Evolutionary conservation across 2,113 vertebrate genomes (phyloP), one percentile per base, ranked within the genome.

Genomic region (Takifugu flavidus): DNA sequence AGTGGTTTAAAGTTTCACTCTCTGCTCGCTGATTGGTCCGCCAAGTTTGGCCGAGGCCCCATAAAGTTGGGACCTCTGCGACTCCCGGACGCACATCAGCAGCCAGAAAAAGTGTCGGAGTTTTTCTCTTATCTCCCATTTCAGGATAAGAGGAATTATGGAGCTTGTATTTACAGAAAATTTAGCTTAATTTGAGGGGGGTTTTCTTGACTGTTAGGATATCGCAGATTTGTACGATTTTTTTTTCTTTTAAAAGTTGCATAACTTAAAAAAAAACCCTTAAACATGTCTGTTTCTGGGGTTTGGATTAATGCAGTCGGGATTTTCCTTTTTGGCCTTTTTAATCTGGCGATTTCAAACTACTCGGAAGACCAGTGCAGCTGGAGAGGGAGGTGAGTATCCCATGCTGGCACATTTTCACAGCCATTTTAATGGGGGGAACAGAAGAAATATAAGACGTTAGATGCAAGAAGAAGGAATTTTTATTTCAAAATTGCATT

Each of bases 311-410:
- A 84, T 69, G 74, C 78, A 2, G 53, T 90, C 6, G 89, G 91
- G 89, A 85, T 92, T 58, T 74, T 89, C 59, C 68, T 92, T 26
- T 67, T 85, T 4, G 65, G 74, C 49, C 12, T 75, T 74, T 72
- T 90, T 70, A 75, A 83, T 3, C 58, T 50, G 4, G 82, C 76
- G 31, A 60, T 61, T 51, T 79, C 91, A 2, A 90, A 83, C 57
- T 92, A 89, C 50, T 91, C 89, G 0, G 90, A 91, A 13, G 91
- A 94, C 54, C 90, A 93, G 65, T 96, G 95, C 87, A 91, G 90
- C 82, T 96, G 95, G 94, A 93, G 87, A 70, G 93, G 93, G 65
- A 95, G 95, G 94, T 92, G 90, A 74, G 88, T 85, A 53, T 53
- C 43, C 7, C 6, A 10, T 0, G 13, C 44, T 15, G 44, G 4